Conservation (phyloP, 1,140 invertebrate genomes). For the Ceratina japonica region DNA sequence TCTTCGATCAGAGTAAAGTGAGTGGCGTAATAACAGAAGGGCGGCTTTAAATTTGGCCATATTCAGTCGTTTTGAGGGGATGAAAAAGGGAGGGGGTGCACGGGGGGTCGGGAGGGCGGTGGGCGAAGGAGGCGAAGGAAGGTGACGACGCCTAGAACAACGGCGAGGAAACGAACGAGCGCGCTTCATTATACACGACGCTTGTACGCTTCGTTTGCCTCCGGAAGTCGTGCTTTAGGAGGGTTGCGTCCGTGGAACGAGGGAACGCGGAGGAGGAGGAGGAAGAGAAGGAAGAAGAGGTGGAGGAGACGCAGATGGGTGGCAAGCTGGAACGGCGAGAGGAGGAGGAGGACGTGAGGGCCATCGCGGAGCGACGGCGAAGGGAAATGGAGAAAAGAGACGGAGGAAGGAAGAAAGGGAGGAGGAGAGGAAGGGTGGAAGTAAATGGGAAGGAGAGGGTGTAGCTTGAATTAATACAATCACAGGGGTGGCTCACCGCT, state of each 20-base stretch:
- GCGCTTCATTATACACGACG: constrained; percentile 79
- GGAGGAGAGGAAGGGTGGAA: constrained; percentile 22
- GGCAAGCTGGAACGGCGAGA: background rate
- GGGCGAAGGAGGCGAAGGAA: constrained; percentile 22
- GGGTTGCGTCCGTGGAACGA: constrained; percentile 31
- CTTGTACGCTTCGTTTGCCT: constrained; percentile 79
- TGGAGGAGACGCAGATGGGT: background rate
- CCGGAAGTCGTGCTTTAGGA: constrained; percentile 77
- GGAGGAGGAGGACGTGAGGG: constrained; percentile 24
- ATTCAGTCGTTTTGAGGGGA: constrained; percentile 11
- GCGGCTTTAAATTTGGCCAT: constrained; percentile 23
- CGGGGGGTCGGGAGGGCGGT: background rate
- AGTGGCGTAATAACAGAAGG: background rate
- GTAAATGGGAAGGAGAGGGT: constrained; percentile 49
- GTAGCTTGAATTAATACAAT: constrained; percentile 69
- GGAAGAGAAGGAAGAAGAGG: too few relatives aligned
- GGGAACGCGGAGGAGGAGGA: background rate
- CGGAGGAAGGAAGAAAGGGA: constrained; percentile 28
- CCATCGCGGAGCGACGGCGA: constrained; percentile 25
- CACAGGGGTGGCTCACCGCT: constrained; percentile 60
- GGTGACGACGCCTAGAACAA: constrained; percentile 41
- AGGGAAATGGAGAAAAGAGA: background rate
- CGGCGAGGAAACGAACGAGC: constrained; percentile 67
- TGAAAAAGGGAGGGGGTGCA: too few relatives aligned
- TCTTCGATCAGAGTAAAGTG: too few relatives aligned